phyloP scores from a whole-genome alignment of 2,113 vertebrate species.

The Circaetus cinerascens region DNA sequence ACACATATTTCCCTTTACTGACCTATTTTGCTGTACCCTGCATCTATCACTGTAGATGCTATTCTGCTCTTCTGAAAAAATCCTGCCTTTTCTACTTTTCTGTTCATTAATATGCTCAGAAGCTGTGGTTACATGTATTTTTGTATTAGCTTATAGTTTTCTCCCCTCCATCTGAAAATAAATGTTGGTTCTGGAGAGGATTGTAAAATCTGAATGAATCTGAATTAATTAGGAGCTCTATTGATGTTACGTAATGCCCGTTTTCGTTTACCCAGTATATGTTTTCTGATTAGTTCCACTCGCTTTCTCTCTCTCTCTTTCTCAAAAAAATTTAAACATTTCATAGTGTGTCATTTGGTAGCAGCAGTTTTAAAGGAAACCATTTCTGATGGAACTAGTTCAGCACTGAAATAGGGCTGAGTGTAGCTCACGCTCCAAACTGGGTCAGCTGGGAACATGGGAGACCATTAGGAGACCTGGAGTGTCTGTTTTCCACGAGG shows the following conservation, averaged over 20 bases:
- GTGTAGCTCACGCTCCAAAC: conserved; percentile 34
- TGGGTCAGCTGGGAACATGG: conserved; percentile 21
- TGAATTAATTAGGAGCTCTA: conserved; percentile 47
- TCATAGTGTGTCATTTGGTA: not conserved
- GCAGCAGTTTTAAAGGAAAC: conserved; percentile 25
- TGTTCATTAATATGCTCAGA: conserved; percentile 41
- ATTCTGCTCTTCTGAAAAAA: conserved; percentile 18
- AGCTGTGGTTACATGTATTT: conserved; percentile 1
- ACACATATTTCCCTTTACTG: conserved; percentile 51
- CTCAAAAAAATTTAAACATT: not conserved
- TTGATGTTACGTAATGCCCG: not conserved
- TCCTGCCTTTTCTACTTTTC: conserved; percentile 31
- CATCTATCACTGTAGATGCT: conserved; percentile 37
- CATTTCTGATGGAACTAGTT: conserved; percentile 56
- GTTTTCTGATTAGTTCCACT: conserved; percentile 18
- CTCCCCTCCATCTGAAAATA: not conserved
- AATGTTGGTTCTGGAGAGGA: conserved; percentile 16
- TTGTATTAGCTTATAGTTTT: conserved; percentile 12
- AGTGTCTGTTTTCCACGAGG: not conserved
- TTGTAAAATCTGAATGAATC: conserved; percentile 17
- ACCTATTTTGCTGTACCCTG: conserved; percentile 61
- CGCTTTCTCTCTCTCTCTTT: not conserved
- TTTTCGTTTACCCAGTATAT: not conserved
- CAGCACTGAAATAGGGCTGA: conserved; percentile 8
- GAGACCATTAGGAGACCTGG: conserved; percentile 42